phyloP scores from a whole-genome alignment of 2,113 vertebrate species.

The Fregetta grallaria region DNA sequence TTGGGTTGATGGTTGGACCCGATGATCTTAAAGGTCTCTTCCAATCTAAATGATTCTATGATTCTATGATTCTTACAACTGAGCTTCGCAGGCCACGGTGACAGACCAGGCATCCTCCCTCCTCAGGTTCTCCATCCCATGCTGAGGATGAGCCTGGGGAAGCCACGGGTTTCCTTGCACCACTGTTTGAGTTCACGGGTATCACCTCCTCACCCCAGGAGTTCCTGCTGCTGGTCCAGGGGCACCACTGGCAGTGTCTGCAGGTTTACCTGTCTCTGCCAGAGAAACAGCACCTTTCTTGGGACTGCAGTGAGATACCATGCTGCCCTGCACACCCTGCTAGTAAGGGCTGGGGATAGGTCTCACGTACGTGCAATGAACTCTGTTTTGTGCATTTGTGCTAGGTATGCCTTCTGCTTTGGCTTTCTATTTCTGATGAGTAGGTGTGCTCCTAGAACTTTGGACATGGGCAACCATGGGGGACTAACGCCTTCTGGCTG shows the following conservation, averaged over 20 bases:
- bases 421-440: neutral
- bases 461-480: neutral
- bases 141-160: neutral
- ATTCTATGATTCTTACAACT: neutral
- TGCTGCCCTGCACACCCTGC: neutral
- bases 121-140: fast-evolving
- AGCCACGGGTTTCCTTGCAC: neutral
- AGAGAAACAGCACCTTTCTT: neutral
- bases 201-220: neutral
- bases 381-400: neutral
- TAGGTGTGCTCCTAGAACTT: neutral
- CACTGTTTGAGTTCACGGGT: neutral
- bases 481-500: neutral
- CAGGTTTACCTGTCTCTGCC: neutral
- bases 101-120: neutral
- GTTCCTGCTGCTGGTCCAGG: neutral
- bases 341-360: neutral
- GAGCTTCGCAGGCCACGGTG: neutral
- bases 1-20: too few relatives aligned
- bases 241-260: neutral
- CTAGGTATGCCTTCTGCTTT: neutral
- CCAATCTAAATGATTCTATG: too few relatives aligned
- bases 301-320: neutral
- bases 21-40: too few relatives aligned
- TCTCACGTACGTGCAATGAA: neutral